Base-by-base conservation (phyloP, 1,140 invertebrate genomes). In the Branchinecta lynchi region DNA sequence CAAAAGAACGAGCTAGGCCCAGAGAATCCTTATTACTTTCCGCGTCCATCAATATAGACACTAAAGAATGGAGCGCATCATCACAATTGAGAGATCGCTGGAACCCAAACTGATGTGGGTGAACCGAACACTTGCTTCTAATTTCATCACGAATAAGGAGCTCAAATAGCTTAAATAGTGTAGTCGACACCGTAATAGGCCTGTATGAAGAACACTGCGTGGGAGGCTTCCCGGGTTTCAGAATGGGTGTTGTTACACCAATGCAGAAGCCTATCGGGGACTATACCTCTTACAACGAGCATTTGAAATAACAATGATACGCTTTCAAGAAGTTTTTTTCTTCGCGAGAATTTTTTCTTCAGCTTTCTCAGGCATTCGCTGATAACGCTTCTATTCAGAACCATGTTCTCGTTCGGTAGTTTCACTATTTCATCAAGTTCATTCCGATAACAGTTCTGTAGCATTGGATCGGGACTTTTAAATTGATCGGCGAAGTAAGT, bases 381-480 rank as follows among this genome's bases (percentile, higher is more conserved):
- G 46, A 51, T 51, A 51, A 51, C n/a, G 46, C 46, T 51, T 51
- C n/a, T 51, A 51, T n/a, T 51, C 46, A 9, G 9, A 51, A 51
- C 46, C 46, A 51, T 51, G 46, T n/a, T 51, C 9, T 51, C 46
- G 9, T 51, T 51, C 46, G 46, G 46, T 51, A 51, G 46, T 51
- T 51, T 51, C 9, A 51, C 9, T 51, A 51, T 51, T 51, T 51
- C 46, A 51, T 51, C 46, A 51, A 51, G 46, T 51, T 51, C 46
- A 51, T 51, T 51, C n/a, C n/a, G 46, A 51, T 51, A 51, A n/a
- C 46, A 51, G n/a, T 51, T 51, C 46, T 51, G 46, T n/a, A 51
- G 46, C 46, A 51, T n/a, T 51, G 46, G 46, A 51, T n/a, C 46
- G 46, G 46, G n/a, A 9, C 46, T 9, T 51, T 51, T 51, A 51